Evolutionary conservation across 2,888 invertebrate genomes (phyloP).

Genomic region (Andrena fulva): DNA sequence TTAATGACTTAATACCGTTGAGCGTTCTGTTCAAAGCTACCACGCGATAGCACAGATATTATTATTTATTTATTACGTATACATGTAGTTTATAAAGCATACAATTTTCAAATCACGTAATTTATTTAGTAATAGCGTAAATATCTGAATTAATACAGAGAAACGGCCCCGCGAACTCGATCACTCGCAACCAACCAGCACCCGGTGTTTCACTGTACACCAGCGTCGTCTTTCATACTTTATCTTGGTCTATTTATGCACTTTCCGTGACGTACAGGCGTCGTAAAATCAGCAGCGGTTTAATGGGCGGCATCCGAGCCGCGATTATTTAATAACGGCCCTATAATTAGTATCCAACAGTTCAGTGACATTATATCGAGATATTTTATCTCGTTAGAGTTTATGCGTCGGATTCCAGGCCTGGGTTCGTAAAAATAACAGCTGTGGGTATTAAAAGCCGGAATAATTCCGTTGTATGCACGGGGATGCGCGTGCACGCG

Average conservation of each 20-base stretch:
- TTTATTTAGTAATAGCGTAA: background rate
- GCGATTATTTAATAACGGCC: slow-evolving; percentile 65
- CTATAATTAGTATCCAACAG: slow-evolving; percentile 62
- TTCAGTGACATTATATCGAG: slow-evolving; percentile 48
- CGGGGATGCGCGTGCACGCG: background rate
- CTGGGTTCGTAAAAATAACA: slow-evolving; percentile 52
- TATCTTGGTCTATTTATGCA: slow-evolving; percentile 52
- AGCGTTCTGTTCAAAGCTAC: no score
- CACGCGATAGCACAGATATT: no score
- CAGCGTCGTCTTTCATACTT: slow-evolving; percentile 24
- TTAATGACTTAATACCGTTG: no score
- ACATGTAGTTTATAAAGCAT: no score
- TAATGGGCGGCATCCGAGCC: slow-evolving; percentile 36
- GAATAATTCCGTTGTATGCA: slow-evolving; percentile 6
- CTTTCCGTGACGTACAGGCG: slow-evolving; percentile 44
- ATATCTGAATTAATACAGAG: background rate
- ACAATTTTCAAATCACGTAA: no score
- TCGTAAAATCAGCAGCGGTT: slow-evolving; percentile 56
- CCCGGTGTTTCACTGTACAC: slow-evolving; percentile 18
- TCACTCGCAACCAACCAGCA: slow-evolving; percentile 2
- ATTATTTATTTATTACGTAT: no score
- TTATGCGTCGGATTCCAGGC: slow-evolving; percentile 36
- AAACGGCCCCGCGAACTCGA: background rate
- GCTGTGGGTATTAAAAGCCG: slow-evolving; percentile 24
- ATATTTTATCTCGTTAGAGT: slow-evolving; percentile 52